Percentiles rank a stretch among this genome's conserved stretches.
Conservation (phyloP, 2,113 vertebrate species). For the Amblyopsis rosae region DNA sequence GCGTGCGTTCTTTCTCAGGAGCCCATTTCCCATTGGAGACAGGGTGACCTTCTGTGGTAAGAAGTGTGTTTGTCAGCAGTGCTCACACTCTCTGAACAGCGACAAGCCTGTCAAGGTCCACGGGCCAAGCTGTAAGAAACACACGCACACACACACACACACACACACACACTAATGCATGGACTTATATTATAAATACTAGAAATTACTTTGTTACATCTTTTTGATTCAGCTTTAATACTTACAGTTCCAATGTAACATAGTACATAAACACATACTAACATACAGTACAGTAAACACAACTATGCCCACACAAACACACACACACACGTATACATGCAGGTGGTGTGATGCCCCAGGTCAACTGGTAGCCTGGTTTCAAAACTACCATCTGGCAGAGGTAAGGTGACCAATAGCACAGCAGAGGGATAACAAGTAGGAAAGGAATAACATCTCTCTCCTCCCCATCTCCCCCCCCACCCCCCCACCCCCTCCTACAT, state of each 20-base stretch:
- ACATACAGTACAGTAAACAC: background rate
- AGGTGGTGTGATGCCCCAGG: slow-evolving; percentile 48
- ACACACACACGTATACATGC: background rate
- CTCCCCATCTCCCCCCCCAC: background rate
- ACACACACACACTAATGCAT: background rate
- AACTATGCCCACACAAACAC: background rate
- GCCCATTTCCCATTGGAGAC: slow-evolving; percentile 95
- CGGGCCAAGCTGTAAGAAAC: slow-evolving; percentile 91
- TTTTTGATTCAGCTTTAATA: background rate
- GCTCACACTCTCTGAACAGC: slow-evolving; percentile 85
- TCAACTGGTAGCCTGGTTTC: slow-evolving; percentile 38
- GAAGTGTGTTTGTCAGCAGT: slow-evolving; percentile 96
- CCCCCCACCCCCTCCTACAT: background rate
- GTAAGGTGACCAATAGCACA: slow-evolving; percentile 19
- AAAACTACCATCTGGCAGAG: slow-evolving; percentile 52
- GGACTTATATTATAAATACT: background rate
- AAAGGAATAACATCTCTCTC: background rate
- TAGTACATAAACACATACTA: too few species aligned
- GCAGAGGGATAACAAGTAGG: slow-evolving; percentile 1
- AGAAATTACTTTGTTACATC: background rate
- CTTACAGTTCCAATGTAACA: background rate
- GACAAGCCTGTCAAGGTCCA: slow-evolving; percentile 95
- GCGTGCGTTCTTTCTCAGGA: slow-evolving; percentile 71
- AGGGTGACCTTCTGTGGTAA: slow-evolving; percentile 97
- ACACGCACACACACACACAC: slow-evolving; percentile 4